Percentiles rank a stretch among this genome's conserved stretches.
phyloP scores from a whole-genome alignment of 2,113 vertebrate species.

The Agapornis roseicollis region DNA sequence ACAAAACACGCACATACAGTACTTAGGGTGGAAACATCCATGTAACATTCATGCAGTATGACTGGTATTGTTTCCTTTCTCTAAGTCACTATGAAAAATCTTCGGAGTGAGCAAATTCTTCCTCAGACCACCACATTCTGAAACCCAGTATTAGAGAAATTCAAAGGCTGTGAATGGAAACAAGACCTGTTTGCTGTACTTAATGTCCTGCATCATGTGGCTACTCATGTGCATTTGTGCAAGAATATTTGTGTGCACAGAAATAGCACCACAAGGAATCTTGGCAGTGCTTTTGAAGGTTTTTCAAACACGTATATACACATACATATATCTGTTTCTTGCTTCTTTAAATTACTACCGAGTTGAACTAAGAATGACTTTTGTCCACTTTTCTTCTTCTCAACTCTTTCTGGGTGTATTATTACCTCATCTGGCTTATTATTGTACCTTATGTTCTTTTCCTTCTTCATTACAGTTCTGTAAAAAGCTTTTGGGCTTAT shows the following conservation, averaged over 20 bases:
- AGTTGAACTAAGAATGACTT: slow-evolving; percentile 3
- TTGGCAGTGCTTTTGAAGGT: background rate
- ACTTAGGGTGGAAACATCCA: background rate
- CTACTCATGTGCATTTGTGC: background rate
- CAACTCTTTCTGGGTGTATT: slow-evolving; percentile 29
- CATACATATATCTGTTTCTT: background rate
- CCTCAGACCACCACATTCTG: slow-evolving; percentile 47
- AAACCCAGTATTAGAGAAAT: slow-evolving; percentile 65
- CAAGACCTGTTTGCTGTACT: slow-evolving; percentile 61
- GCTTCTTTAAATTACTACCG: background rate
- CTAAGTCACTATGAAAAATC: slow-evolving; percentile 52
- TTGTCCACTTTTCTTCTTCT: slow-evolving; percentile 31
- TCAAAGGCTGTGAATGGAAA: slow-evolving; percentile 64
- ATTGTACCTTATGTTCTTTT: slow-evolving; percentile 58
- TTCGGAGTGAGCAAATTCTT: slow-evolving; percentile 57
- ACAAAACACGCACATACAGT: background rate
- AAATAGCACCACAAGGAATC: slow-evolving; percentile 26
- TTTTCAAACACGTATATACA: background rate
- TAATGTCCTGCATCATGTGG: background rate
- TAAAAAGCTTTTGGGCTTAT: slow-evolving; percentile 71
- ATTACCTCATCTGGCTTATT: slow-evolving; percentile 65
- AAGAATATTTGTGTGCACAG: background rate
- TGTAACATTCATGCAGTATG: background rate
- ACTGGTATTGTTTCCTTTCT: slow-evolving; percentile 54
- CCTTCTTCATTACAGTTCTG: slow-evolving; percentile 56